Conservation (phyloP, 1,140 invertebrate genomes). For the Capitella teleta region DNA sequence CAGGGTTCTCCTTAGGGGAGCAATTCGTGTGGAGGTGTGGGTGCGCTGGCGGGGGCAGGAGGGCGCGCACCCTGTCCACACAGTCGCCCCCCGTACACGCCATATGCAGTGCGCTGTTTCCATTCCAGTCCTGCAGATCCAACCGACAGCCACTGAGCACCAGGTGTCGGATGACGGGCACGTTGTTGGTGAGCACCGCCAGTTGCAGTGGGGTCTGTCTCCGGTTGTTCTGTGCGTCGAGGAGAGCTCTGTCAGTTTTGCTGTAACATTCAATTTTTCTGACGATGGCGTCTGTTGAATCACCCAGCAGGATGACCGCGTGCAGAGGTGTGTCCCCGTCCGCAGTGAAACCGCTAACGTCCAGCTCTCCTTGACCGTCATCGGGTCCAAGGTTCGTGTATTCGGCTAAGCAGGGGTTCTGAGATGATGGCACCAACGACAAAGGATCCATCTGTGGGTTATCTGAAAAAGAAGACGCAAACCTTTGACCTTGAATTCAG, state of each 20-base stretch:
- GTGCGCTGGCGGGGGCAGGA: not conserved
- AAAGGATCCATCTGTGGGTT: too few species aligned
- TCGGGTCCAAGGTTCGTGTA: too few species aligned
- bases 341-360: too few species aligned
- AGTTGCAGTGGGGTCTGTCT: not conserved
- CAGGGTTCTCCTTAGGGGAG: too few species aligned
- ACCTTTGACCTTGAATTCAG: too few species aligned
- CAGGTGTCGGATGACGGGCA: not conserved
- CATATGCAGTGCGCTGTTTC: not conserved
- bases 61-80: not conserved
- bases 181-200: not conserved
- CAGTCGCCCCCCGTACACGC: not conserved
- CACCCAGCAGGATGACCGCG: not conserved
- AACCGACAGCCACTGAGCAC: not conserved
- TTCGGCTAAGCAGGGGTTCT: too few species aligned
- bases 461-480: too few species aligned
- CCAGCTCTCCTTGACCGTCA: too few species aligned
- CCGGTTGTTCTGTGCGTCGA: conserved; percentile 1
- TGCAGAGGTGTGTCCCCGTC: not conserved
- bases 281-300: not conserved
- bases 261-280: not conserved
- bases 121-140: not conserved
- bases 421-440: too few species aligned
- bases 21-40: too few species aligned
- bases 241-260: too few species aligned